Evolutionary conservation across 1,140 invertebrate species (phyloP).

Genomic region (Tachypleus tridentatus): DNA sequence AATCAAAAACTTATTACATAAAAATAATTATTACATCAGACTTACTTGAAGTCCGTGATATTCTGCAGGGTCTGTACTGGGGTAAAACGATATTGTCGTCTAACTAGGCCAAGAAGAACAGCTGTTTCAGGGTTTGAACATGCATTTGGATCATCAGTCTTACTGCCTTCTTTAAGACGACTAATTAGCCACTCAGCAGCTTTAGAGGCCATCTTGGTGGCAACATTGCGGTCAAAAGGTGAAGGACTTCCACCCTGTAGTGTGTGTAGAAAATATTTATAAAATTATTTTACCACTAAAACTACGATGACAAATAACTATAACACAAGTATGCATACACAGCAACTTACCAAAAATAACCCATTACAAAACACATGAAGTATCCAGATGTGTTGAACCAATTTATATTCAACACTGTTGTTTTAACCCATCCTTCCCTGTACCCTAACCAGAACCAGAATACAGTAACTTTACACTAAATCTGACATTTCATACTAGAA

Average conservation of each 20-base stretch:
- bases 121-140: slow-evolving; percentile 49
- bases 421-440: too few species aligned
- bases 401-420: too few species aligned
- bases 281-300: too few species aligned
- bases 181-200: slow-evolving; percentile 74
- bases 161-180: slow-evolving; percentile 50
- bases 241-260: slow-evolving; percentile 78
- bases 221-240: slow-evolving; percentile 97
- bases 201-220: slow-evolving; percentile 95
- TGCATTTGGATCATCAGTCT: slow-evolving; percentile 38
- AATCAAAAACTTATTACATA: too few species aligned
- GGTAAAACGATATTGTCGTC: slow-evolving; percentile 81
- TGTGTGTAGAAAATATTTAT: background rate
- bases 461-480: too few species aligned
- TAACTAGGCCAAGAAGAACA: slow-evolving; percentile 75
- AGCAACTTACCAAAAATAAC: too few species aligned
- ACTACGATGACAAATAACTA: too few species aligned
- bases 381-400: too few species aligned
- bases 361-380: too few species aligned
- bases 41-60: slow-evolving; percentile 89
- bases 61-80: slow-evolving; percentile 70
- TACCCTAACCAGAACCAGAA: too few species aligned
- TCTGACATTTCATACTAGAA: too few species aligned
- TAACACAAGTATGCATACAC: too few species aligned
- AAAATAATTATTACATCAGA: slow-evolving; percentile 19